A percentile compares a stretch with the other conserved stretches of the same genome.
Conservation (phyloP, 2,797 vertebrate genomes). For the Pipistrellus pygmaeus region DNA sequence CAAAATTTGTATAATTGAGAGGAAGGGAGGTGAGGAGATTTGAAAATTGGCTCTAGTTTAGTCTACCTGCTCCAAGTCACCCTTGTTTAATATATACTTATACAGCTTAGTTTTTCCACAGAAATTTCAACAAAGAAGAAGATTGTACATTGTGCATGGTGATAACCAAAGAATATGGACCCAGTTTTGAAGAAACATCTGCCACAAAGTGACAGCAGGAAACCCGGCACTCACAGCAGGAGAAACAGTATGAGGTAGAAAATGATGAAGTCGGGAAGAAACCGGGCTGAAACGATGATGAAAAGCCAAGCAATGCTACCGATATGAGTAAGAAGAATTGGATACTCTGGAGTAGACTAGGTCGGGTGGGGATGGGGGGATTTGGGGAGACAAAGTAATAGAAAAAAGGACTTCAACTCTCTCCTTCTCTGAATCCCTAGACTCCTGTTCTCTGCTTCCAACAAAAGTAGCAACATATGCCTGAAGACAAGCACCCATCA, state of each 20-base stretch:
- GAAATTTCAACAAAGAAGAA: conserved; percentile 30
- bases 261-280: not conserved
- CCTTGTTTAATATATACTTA: not conserved
- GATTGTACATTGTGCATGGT: not conserved
- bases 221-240: not conserved
- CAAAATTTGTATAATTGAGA: not conserved
- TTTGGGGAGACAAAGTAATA: not conserved
- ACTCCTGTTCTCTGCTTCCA: not conserved
- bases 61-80: not conserved
- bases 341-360: not conserved
- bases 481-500: not conserved
- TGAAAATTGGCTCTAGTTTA: not conserved
- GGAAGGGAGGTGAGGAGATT: rapidly evolving
- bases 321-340: not conserved
- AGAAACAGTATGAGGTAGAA: not conserved
- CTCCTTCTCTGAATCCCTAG: not conserved
- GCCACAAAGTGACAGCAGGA: not conserved
- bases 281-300: not conserved
- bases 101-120: not conserved
- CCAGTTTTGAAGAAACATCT: conserved; percentile 39
- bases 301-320: not conserved
- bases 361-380: rapidly evolving
- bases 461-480: not conserved
- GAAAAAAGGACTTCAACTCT: conserved; percentile 7
- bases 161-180: conserved; percentile 16